Evolutionary conservation across 2,888 invertebrate species (phyloP).

Genomic region (Hypercompe scribonia): DNA sequence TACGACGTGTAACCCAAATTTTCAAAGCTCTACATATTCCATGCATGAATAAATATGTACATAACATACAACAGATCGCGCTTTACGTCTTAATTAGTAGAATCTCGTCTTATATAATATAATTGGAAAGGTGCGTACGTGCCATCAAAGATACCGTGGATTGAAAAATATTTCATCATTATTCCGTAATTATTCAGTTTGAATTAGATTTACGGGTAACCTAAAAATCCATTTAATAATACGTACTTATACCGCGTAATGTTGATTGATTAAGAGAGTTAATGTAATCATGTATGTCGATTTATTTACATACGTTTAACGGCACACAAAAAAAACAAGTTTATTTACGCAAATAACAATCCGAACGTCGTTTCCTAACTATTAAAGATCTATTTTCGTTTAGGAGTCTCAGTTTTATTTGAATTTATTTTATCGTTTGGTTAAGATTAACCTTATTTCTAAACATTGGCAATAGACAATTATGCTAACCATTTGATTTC

Average conservation of each 20-base stretch:
- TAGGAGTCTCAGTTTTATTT: background rate
- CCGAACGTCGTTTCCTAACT: background rate
- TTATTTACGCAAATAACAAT: constrained; percentile 17
- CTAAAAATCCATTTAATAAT: constrained; percentile 60
- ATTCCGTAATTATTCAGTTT: constrained; percentile 66
- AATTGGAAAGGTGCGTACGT: constrained; percentile 61
- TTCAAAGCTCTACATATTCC: too few relatives aligned
- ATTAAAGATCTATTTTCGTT: background rate
- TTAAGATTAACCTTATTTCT: background rate
- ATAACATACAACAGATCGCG: constrained; percentile 37
- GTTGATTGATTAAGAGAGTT: constrained; percentile 48
- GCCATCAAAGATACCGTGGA: constrained; percentile 59
- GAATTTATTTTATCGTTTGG: background rate
- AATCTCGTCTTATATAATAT: constrained; percentile 64
- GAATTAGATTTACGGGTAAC: constrained; percentile 67
- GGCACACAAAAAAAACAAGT: constrained; percentile 16
- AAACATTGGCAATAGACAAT: background rate
- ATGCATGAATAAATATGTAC: background rate
- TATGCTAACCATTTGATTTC: background rate
- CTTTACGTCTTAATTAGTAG: constrained; percentile 57
- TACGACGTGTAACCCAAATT: background rate
- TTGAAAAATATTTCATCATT: constrained; percentile 70
- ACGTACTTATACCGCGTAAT: constrained; percentile 51
- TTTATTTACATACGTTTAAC: constrained; percentile 29
- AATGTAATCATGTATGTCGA: constrained; percentile 41